Percentiles rank a stretch among this genome's conserved stretches.
Evolutionary conservation across 2,113 vertebrate species (phyloP).

Genomic region (Atherinomorus stipes): DNA sequence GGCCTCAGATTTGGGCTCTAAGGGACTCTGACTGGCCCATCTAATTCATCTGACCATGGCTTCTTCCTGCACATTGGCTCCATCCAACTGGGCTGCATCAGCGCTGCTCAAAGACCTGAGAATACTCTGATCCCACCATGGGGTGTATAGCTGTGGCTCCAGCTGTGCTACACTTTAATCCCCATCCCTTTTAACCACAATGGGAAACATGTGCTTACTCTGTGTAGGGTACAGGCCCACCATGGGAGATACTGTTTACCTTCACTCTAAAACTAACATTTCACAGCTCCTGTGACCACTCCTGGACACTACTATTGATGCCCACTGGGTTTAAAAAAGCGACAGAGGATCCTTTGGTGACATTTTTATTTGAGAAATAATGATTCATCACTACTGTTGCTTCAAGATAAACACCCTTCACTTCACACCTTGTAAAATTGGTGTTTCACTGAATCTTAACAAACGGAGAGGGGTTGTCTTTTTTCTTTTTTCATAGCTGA

Average conservation of each 20-base stretch:
- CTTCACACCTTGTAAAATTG: not conserved
- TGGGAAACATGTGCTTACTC: slow-evolving; percentile 82
- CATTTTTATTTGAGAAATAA: slow-evolving; percentile 29
- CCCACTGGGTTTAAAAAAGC: slow-evolving; percentile 18
- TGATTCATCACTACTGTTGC: slow-evolving; percentile 5
- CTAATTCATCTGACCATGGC: slow-evolving; percentile 38
- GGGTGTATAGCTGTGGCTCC: slow-evolving; percentile 71
- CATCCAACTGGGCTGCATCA: slow-evolving; percentile 70
- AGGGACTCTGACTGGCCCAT: slow-evolving; percentile 14
- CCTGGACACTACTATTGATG: slow-evolving; percentile 36
- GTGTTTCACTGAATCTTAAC: too few relatives aligned
- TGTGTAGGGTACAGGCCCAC: slow-evolving; percentile 78
- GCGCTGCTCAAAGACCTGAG: slow-evolving; percentile 71
- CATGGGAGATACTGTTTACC: slow-evolving; percentile 79
- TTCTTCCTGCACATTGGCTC: slow-evolving; percentile 43
- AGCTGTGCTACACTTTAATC: slow-evolving; percentile 77
- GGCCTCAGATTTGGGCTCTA: slow-evolving; percentile 30
- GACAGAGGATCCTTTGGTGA: slow-evolving; percentile 4
- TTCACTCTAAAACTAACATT: slow-evolving; percentile 73
- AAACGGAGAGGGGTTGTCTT: too few relatives aligned
- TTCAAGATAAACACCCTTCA: not conserved
- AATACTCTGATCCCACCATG: slow-evolving; percentile 77
- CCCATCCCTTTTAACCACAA: slow-evolving; percentile 80
- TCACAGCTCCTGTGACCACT: slow-evolving; percentile 70
- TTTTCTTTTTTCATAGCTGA: slow-evolving; percentile 1